Base-by-base conservation (phyloP, 2,797 vertebrate species). In the Xenops minutus region DNA sequence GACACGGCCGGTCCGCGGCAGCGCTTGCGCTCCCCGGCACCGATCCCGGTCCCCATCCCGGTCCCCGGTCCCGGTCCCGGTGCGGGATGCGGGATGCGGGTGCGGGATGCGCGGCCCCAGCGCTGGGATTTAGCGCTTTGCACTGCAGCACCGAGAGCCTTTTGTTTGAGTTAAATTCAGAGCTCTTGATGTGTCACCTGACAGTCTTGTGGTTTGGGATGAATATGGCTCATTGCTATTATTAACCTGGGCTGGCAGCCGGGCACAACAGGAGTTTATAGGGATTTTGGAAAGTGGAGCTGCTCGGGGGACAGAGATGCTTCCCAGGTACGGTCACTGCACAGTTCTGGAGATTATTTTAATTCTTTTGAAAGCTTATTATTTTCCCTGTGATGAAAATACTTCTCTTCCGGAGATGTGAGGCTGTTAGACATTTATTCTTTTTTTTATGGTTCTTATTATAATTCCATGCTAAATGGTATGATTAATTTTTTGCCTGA, bases 181-280 rank as follows among this genome's bases (percentile, higher is more conserved):
- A 94, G 87, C 96, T 98, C 96, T 97, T 97, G 96, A 97, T 98
- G 96, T 98, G 98, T 99, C 99, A 99, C 98, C 98, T 99, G 99
- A 99, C 98, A 98, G 98, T 98, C 99, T 99, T 98, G 98, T 99
- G 98, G 98, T 98, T 98, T 99, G 98, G 98, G 98, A 98, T 98
- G 98, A 99, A 98, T 98, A 98, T 98, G 98, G 98, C 98, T 98
- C 98, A 98, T 97, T 88, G 98, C 99, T 99, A 99, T 99, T 99
- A 98, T 99, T 99, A 99, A 99, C 98, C 96, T 97, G 96, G 92
- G 97, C 93, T 98, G 98, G 97, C 96, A 97, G 96, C 97, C 93
- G 92, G 93, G 90, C 95, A 93, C 96, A 81, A 97, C 95, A 92
- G 97, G 95, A 97, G 95, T 95, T 97, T 94, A 94, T 76, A 95